Base-by-base conservation (phyloP, 2,113 vertebrate genomes). In the Panthera leo region DNA sequence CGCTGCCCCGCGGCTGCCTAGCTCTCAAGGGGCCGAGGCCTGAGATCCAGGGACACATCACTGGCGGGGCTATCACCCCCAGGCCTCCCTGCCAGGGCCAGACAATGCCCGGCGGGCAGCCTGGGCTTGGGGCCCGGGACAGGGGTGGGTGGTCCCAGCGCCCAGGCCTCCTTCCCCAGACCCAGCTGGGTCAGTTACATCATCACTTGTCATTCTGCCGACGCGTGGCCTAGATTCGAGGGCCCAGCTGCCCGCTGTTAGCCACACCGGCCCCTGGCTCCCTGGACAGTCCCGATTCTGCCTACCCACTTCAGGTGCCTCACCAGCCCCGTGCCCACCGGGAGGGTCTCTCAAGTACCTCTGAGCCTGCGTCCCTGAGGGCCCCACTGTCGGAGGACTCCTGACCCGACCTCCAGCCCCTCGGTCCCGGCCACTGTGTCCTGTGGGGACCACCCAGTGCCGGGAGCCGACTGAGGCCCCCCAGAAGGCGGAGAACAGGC, bases 211-310 rank as follows among this genome's bases (percentile, higher is more conserved):
- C 98, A 98, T 98, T 98, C 98, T 68, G 45, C 68, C 0, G 88
- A 94, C 39, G 91, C 51, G 0, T 36, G 97, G 97, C 98, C 97
- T 98, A 98, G 92, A 98, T 98, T 96, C 76, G 23, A 83, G 95
- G 67, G 39, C 92, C 70, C 92, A 95, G 97, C 96, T 95, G 95
- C 70, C 97, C 86, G 31, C 75, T 79, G 86, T 73, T 68, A 51
- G 85, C 79, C 95, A 87, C 36, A 34, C 68, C 63, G 73, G 53
- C 6, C 58, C 34, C 51, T 29, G 39, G 61, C 42, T 34, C 86
- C 68, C 76, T 0, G 0, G 51, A 67, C 61, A 71, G 42, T 10
- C 51, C 79, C 34, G 5, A 16, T 34, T 84, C 71, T 42, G 71
- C 53, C 48, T 11, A 4, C 42, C 51, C 16, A 31, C 65, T 70